These are phyloP conservation scores for Thysanoteuthis rhombus DNA, from an alignment of 2,888 invertebrate genomes.

Conservation along the genomic window DNA sequence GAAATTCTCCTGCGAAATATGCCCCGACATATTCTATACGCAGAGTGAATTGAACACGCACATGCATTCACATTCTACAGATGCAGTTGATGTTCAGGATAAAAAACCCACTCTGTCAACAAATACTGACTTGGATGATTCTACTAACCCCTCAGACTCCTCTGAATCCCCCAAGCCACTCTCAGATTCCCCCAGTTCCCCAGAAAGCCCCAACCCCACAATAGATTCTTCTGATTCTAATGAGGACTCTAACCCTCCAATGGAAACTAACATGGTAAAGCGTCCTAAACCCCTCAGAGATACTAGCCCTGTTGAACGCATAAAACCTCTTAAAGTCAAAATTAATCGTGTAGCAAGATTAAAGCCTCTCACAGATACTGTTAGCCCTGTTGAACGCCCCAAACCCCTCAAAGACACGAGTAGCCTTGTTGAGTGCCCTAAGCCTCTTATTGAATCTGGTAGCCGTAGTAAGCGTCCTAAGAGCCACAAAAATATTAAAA, in stretches of 20 bases:
- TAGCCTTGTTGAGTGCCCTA: not conserved
- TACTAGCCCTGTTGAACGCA: not conserved
- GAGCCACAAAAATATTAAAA: not conserved
- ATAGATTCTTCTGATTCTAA: not conserved
- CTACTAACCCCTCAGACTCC: not conserved
- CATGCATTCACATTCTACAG: conserved; percentile 37
- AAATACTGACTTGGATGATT: not conserved
- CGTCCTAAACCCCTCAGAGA: not conserved
- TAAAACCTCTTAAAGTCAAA: not conserved
- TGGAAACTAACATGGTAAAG: not conserved
- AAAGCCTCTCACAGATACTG: not conserved
- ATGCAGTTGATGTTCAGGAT: not conserved
- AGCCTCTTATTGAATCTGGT: not conserved
- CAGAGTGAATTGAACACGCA: conserved; percentile 38
- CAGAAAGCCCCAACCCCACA: not conserved
- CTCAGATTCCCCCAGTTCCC: not conserved
- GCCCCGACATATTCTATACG: conserved; percentile 36
- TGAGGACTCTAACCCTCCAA: not conserved
- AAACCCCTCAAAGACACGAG: not conserved
- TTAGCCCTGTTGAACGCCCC: not conserved
- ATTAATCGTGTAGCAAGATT: not conserved
- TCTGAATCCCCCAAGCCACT: not conserved
- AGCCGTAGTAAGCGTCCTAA: not conserved
- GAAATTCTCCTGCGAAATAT: conserved; percentile 38
- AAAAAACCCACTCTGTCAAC: not conserved